Conservation (phyloP, 2,888 invertebrate genomes). For the Caenorhabditis uteleia region DNA sequence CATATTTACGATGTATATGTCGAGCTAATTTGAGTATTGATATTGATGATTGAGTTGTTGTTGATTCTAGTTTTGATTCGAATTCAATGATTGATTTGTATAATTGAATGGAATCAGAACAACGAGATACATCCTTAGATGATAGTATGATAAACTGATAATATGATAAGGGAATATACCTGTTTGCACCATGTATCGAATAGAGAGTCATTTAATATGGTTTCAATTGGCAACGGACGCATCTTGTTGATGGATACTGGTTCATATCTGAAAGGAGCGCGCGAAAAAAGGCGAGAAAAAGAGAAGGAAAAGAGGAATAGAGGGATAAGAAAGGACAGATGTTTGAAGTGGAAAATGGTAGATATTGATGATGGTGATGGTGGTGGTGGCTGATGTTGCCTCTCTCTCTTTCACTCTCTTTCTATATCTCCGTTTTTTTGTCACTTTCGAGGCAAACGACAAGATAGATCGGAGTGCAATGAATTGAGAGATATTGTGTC, state of each 20-base stretch:
- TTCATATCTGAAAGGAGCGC: background rate
- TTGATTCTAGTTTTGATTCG: slow-evolving; percentile 13
- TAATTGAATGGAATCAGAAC: slow-evolving; percentile 26
- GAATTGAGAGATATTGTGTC: too few species aligned
- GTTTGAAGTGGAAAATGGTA: background rate
- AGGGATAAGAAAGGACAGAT: background rate
- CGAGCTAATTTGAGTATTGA: slow-evolving; percentile 24
- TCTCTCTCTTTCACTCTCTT: too few species aligned
- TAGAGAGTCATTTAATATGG: background rate
- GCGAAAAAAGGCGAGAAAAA: background rate
- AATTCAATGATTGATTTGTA: slow-evolving; percentile 13
- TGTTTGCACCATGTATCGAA: background rate
- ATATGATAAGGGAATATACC: background rate
- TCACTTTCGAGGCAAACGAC: too few species aligned
- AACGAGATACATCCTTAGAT: slow-evolving; percentile 28
- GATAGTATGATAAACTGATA: background rate
- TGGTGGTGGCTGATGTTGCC: background rate
- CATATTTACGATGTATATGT: slow-evolving; percentile 32
- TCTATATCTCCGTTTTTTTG: too few species aligned
- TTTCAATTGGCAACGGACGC: background rate
- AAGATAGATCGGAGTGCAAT: too few species aligned
- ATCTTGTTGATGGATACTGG: background rate
- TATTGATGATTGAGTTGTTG: slow-evolving; percentile 4
- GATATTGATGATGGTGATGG: background rate
- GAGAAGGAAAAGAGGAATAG: background rate